phyloP scores from a whole-genome alignment of 2,888 invertebrate genomes.

The Mesoligia furuncula region DNA sequence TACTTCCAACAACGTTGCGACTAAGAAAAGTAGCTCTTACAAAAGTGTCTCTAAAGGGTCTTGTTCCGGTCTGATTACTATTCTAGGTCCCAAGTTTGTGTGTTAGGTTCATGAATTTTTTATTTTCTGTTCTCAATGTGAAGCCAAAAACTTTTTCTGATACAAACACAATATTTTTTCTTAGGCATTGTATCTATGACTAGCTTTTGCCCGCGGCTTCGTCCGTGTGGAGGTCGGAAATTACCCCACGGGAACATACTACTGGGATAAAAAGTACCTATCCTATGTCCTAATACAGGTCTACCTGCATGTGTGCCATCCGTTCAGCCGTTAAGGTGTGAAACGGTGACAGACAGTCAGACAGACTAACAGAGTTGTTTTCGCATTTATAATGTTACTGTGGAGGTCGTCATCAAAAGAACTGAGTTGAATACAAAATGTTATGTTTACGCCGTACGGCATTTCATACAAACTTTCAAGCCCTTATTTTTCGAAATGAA shows the following conservation, averaged over 20 bases:
- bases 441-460: no score
- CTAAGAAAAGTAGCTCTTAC: slow-evolving; percentile 15
- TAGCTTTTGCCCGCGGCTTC: not conserved
- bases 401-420: not conserved
- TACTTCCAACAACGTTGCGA: slow-evolving; percentile 15
- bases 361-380: not conserved
- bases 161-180: not conserved
- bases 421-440: not conserved
- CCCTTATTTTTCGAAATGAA: no score
- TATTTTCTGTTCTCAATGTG: not conserved
- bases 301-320: not conserved
- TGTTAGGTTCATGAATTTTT: not conserved
- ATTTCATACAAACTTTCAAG: no score
- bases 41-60: slow-evolving; percentile 17
- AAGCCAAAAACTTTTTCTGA: not conserved
- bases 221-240: not conserved
- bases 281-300: not conserved
- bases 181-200: not conserved
- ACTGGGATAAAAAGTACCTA: not conserved
- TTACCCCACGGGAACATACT: not conserved
- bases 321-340: not conserved
- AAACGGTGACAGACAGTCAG: not conserved
- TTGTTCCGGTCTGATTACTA: slow-evolving; percentile 1
- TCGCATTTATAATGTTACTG: not conserved
- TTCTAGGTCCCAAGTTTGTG: not conserved